phyloP scores from a whole-genome alignment of 2,888 invertebrate species.

The Volucella zonaria region DNA sequence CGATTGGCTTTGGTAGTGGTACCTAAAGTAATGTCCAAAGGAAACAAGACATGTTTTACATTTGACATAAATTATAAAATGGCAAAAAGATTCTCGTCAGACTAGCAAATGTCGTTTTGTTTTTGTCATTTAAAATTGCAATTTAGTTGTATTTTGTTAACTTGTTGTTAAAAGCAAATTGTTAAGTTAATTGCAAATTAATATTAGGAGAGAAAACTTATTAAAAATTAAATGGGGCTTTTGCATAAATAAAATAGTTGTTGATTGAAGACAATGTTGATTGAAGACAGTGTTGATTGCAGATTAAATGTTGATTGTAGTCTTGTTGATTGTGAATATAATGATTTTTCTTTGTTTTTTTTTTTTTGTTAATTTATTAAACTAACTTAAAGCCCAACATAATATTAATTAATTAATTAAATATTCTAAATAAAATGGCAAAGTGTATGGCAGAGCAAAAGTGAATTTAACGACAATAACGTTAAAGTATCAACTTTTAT shows the following conservation, averaged over 20 bases:
- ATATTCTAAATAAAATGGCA: slow-evolving; percentile 2
- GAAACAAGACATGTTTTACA: slow-evolving; percentile 1
- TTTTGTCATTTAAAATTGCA: slow-evolving; percentile 2
- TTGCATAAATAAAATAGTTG: not conserved
- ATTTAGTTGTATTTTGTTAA: not conserved
- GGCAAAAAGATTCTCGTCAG: no score
- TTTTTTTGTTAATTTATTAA: no score
- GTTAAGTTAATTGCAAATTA: not conserved
- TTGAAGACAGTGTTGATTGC: slow-evolving; percentile 24
- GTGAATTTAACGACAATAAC: no score
- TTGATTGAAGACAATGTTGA: slow-evolving; percentile 25
- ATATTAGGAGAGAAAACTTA: not conserved
- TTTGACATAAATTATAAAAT: not conserved
- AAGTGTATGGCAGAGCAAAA: slow-evolving; percentile 18
- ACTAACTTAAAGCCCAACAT: not conserved
- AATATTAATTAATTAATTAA: not conserved
- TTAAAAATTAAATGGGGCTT: no score
- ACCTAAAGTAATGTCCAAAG: slow-evolving; percentile 17
- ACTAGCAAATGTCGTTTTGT: not conserved
- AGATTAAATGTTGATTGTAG: slow-evolving; percentile 41
- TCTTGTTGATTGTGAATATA: slow-evolving; percentile 13
- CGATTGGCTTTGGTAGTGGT: slow-evolving; percentile 3
- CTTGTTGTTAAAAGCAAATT: not conserved
- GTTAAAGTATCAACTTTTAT: no score
- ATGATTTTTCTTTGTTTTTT: slow-evolving; percentile 1